Evolutionary conservation across 2,113 vertebrate species (phyloP), one percentile per base, ranked within the genome.

Genomic region (Trogon melanurus): DNA sequence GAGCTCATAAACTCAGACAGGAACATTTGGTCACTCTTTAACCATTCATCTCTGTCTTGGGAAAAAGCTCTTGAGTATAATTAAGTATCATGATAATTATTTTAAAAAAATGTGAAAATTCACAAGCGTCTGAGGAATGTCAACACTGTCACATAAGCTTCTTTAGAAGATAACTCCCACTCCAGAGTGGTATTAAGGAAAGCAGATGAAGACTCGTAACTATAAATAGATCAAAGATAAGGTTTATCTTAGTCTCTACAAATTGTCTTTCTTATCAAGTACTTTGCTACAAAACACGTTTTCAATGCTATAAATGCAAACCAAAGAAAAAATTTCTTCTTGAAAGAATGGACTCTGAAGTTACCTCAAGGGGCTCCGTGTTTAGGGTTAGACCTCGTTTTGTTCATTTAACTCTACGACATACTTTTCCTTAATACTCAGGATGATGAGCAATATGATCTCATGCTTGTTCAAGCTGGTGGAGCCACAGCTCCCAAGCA

Each of bases 141-240:
- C 80, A 88, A 75, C 45, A 19, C 38, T 80, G 51, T 60, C 60
- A 48, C 2, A 38, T 85, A 93, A 97, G 89, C 91, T 95, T 30
- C 94, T 96, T 96, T 87, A 47, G 73, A 88, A 95, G 86, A 17
- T 32, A 95, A 91, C 18, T 67, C 80, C 86, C 70, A 91, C 64
- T 56, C 18, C 60, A 47, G 17, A 71, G 32, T 5, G 14, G 94
- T 30, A 95, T 95, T 95, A 96, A 85, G 83, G 54, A 92, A 92
- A 97, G 93, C 61, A 87, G 93, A 95, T 96, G 82, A 93, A 91
- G 80, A 57, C 66, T 85, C 61, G 51, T 10, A 38, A 58, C 44
- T 92, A 94, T 89, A 93, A 96, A 93, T 72, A 91, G 60, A 90
- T 67, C 25, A 74, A 84, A 95, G 66, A 79, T 20, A 95, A 66